Evolutionary conservation across 2,797 vertebrate species (phyloP), one percentile per base, ranked within the genome.

Genomic region (Manis crassicaudata): DNA sequence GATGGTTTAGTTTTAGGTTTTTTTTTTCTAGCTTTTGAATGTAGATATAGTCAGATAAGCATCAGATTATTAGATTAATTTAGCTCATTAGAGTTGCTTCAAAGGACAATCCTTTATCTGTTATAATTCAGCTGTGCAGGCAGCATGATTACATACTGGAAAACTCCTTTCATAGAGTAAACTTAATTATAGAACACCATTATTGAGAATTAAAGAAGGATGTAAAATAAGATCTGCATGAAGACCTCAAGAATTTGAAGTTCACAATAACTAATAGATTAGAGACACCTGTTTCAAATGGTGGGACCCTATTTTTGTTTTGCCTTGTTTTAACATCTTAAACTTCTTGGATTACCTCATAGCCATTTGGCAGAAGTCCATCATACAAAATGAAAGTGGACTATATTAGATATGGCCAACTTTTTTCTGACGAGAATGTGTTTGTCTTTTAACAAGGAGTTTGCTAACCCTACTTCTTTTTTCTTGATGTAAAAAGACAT

Each of bases 1-100:
- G 29, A 91, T 81, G 75, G 87, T 90, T 95, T 87, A 43, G 85
- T 79, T 95, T 96, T 27, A 92, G 43, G 65, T 35, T 63, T 37
- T 72, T 25, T 83, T 70, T 14, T 62, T n/a, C n/a, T 11, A 40
- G 5, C 46, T 60, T 95, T 60, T 92, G 90, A 86, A 95, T 91
- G 46, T 62, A 46, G 73, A 88, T 27, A 25, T 68, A 54, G 60
- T 96, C 37, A 72, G 81, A 86, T 94, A 92, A 73, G 7, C 27
- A 88, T 81, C 63, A 90, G 73, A 92, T 97, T 91, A 94, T 95
- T 94, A 60, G 88, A 92, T 96, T 93, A 72, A 75, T 95, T 88
- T 93, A 93, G 82, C 25, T 97, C 25, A 68, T 35, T 68, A 95
- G 60, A 72, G 32, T 79, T 81, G 29, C 75, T 72, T 84, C 79